These are phyloP conservation scores for Cossypha dichroa DNA, from an alignment of 2,797 vertebrate genomes.

Conservation along the genomic window DNA sequence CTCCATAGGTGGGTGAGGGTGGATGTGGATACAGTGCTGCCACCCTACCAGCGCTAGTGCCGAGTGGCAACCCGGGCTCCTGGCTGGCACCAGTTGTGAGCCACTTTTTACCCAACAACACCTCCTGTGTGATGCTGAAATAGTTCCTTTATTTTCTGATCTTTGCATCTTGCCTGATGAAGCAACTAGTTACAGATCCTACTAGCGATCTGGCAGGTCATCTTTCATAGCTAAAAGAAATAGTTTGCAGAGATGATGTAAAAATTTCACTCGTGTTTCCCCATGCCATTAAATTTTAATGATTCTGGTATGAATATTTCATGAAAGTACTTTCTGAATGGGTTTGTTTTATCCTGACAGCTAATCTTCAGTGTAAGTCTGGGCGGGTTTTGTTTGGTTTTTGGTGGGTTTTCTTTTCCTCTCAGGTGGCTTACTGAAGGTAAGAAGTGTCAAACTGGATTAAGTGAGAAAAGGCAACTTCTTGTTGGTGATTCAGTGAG, in stretches of 20 bases:
- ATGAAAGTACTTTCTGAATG: constrained; percentile 38
- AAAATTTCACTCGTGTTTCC: background rate
- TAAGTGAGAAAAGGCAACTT: constrained; percentile 8
- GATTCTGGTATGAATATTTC: constrained; percentile 36
- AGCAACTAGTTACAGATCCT: background rate
- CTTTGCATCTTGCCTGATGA: background rate
- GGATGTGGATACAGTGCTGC: background rate
- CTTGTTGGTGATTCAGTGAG: background rate
- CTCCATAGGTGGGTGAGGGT: fast-evolving
- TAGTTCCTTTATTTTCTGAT: background rate
- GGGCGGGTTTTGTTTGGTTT: background rate
- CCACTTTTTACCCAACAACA: background rate
- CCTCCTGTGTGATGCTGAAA: background rate
- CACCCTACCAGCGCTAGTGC: fast-evolving
- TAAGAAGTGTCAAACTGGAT: background rate
- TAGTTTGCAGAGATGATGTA: background rate
- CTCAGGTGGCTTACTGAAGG: background rate
- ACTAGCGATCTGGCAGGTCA: background rate
- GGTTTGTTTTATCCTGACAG: constrained; percentile 21
- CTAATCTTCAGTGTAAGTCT: background rate
- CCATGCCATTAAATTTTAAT: constrained; percentile 40
- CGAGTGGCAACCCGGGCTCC: fast-evolving
- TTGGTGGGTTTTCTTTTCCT: constrained; percentile 1
- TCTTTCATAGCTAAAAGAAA: background rate
- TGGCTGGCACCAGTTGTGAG: background rate